Percentiles rank a stretch among this genome's conserved stretches.
phyloP scores from a whole-genome alignment of 1,140 invertebrate species.

The Drosophila kohkoa region DNA sequence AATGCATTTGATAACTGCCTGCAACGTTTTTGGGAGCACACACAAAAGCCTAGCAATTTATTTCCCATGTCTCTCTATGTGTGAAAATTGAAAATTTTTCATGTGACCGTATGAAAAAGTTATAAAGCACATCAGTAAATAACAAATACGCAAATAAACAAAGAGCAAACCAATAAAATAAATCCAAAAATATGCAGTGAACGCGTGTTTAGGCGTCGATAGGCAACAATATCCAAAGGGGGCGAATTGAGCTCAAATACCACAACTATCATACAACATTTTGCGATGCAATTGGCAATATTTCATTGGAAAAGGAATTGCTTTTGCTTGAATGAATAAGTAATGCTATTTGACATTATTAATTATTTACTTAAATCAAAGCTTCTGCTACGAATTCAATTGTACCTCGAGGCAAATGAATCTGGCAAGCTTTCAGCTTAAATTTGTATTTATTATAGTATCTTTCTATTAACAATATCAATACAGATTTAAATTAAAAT shows the following conservation, averaged over 20 bases:
- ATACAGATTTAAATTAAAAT: too few relatives aligned
- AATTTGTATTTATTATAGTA: too few relatives aligned
- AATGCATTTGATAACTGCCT: slow-evolving; percentile 75
- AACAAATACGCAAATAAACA: slow-evolving; percentile 70
- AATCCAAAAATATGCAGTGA: slow-evolving; percentile 48
- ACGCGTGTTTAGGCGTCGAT: slow-evolving; percentile 64
- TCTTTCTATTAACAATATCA: too few relatives aligned
- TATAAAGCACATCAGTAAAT: slow-evolving; percentile 75
- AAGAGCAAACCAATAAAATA: slow-evolving; percentile 59
- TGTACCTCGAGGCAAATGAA: too few relatives aligned
- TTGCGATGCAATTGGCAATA: not conserved
- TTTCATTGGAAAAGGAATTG: slow-evolving; percentile 6
- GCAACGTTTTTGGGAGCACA: slow-evolving; percentile 16
- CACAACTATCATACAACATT: slow-evolving; percentile 6
- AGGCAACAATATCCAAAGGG: slow-evolving; percentile 11
- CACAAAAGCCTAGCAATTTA: slow-evolving; percentile 60
- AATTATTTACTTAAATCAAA: not conserved
- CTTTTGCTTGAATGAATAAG: not conserved
- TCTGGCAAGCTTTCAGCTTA: too few relatives aligned
- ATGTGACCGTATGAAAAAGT: slow-evolving; percentile 60
- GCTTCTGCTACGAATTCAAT: too few relatives aligned
- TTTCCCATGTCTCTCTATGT: slow-evolving; percentile 31
- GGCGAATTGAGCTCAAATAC: not conserved
- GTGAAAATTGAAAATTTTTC: slow-evolving; percentile 71
- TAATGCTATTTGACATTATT: not conserved